Evolutionary conservation across 2,797 vertebrate species (phyloP).

Genomic region (Esox lucius): DNA sequence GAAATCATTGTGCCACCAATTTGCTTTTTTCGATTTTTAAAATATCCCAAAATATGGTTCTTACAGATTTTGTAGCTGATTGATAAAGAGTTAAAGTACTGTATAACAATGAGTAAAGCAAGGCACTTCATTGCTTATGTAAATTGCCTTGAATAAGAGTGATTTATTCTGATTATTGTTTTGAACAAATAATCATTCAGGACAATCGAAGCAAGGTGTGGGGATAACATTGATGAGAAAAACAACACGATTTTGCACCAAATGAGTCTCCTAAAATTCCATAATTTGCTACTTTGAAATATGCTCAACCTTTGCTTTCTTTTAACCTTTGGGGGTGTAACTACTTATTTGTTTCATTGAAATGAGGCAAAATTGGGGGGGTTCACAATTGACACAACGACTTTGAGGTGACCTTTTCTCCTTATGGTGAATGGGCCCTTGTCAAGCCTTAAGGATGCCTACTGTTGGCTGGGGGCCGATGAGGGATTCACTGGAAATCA

Average conservation of each 20-base stretch:
- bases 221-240: not conserved
- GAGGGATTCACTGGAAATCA: slow-evolving; percentile 75
- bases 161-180: not conserved
- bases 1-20: no score
- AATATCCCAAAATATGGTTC: no score
- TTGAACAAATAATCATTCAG: not conserved
- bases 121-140: no score
- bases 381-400: slow-evolving; percentile 74
- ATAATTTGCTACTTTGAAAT: slow-evolving; percentile 60
- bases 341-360: slow-evolving; percentile 71
- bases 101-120: no score
- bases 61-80: no score
- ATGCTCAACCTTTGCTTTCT: slow-evolving; percentile 45
- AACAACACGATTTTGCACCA: slow-evolving; percentile 28
- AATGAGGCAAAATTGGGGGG: slow-evolving; percentile 69
- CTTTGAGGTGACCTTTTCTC: slow-evolving; percentile 76
- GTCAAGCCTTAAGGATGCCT: slow-evolving; percentile 60
- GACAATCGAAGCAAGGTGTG: not conserved
- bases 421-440: slow-evolving; percentile 66
- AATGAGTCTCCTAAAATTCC: slow-evolving; percentile 16
- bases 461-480: slow-evolving; percentile 38
- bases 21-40: no score
- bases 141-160: no score
- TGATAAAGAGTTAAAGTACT: no score
- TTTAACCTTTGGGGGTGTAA: slow-evolving; percentile 44